Conservation (phyloP, 2,113 vertebrate genomes). For the Tachuris rubrigastra region DNA sequence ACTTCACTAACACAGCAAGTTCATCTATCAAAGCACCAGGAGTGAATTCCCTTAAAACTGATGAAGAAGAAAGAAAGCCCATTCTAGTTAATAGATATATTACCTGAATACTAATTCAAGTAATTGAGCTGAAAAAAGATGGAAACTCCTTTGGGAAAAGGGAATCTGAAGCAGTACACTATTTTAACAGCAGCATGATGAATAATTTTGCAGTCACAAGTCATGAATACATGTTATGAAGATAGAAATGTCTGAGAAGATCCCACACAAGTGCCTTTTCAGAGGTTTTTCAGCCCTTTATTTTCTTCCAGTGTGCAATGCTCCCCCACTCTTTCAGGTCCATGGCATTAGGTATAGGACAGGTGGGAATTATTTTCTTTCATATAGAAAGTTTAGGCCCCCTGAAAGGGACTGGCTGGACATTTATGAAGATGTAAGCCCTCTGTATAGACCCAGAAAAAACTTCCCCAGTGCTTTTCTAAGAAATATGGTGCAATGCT, state of each 20-base stretch:
- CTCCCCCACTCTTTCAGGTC: neutral
- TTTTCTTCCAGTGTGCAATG: neutral
- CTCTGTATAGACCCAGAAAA: neutral
- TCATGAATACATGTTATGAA: neutral
- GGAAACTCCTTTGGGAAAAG: neutral
- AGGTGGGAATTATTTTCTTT: neutral
- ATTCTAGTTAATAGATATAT: neutral
- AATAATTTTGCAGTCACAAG: neutral
- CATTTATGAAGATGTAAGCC: constrained; percentile 35
- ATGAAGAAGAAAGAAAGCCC: neutral
- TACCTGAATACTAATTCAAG: neutral
- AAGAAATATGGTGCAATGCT: neutral
- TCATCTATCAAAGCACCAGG: neutral
- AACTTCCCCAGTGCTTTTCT: neutral
- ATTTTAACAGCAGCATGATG: neutral
- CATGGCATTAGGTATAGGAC: neutral
- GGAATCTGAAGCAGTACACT: neutral
- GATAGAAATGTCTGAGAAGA: neutral
- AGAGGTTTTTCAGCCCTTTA: neutral
- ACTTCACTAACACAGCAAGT: accelerated
- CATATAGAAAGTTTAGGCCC: neutral
- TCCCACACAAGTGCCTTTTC: neutral
- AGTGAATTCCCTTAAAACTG: neutral
- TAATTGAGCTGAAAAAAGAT: neutral
- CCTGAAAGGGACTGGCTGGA: neutral